Base-by-base conservation (phyloP, 2,888 invertebrate species). In the Drosophila meridiana region DNA sequence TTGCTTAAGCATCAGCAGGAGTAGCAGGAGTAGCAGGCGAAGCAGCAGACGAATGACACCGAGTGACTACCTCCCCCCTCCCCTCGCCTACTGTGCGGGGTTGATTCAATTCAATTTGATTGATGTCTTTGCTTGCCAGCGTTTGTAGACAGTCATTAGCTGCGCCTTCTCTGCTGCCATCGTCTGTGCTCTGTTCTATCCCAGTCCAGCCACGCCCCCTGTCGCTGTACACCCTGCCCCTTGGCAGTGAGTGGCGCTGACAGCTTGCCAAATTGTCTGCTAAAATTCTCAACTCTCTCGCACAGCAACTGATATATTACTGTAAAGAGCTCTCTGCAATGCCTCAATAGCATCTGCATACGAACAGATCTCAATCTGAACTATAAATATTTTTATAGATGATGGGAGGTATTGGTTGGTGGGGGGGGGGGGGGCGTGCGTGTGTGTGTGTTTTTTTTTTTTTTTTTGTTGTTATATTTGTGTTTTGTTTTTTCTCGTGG, bases 231-330 rank as follows among this genome's bases (percentile, higher is more conserved):
- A 7, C 47, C 83, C 86, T 74, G 74, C 85, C 85, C 69, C 58
- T 59, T 56, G 45, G 60, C 57, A 63, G 67, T 72, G 82, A 84
- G 69, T 85, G 85, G 69, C 76, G 84, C 64, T 85, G 85, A 85
- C 85, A 85, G 85, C 84, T 87, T 85, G 87, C 85, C 89, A 89
- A 85, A 85, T 85, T 87, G 89, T 85, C 84, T 87, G 73, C 84
- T 68, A 56, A 63, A 69, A 81, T 65, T 72, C 70, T 30, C 13
- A 45, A 50, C 28, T 40, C 63, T 71, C 63, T 71, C 58, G 47
- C 64, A 40, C 14, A 45, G 34, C 40, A 26, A 28, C 57, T 57
- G 34, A 53, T 38, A 63, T 55, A 45, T 45, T 9, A n/a, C 42
- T 38, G 9, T 4, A 32, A 32, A 53, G 42, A 71, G 60, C 36